Evolutionary conservation across 64 coral and sea anemone species (phyloP), one percentile per base, ranked within the genome.

Genomic region (Dendronephthya gigantea): DNA sequence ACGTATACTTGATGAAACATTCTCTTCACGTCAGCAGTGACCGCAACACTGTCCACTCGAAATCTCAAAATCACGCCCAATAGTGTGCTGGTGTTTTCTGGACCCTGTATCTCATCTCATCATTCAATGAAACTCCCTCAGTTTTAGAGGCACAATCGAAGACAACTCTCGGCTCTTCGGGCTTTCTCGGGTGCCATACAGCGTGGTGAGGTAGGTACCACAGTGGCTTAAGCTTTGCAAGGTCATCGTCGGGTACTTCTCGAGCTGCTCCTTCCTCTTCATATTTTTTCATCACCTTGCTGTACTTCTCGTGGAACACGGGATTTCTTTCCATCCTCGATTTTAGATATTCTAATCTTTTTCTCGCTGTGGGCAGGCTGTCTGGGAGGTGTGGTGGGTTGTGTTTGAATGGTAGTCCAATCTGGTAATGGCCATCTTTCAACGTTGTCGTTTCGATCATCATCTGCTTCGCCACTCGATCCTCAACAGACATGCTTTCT

Each of bases 381-480:
- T 92, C 84, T 8, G 91, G 91, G 59, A 92, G 82, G 45, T 19
- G 58, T 30, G 72, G 84, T 0, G 48, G 87, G 66, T 83, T 81
- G 9, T 88, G 85, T 13, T 85, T 49, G 72, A 91, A 91, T 40
- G 90, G 90, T 40, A 93, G 49, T 75, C 69, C 86, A 56, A 93
- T 68, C 37, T 93, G 74, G 68, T 93, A 93, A 52, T 93, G 92
- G 13, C 91, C 91, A 82, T 93, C 69, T 31, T 86, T 51, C 36
- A 92, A 81, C 1, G 36, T 68, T 48, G 32, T 72, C 30, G 91
- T 86, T 86, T 89, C 36, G 34, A 83, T 81, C 87, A 92, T 89
- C 22, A 92, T 92, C 25, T 82, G 65, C 81, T 72, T 87, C 23
- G 91, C 88, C 75, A 39, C 70, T 83, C 39, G 84, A 83, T 93